phyloP scores from a whole-genome alignment of 1,140 invertebrate species.

The Triops cancriformis region DNA sequence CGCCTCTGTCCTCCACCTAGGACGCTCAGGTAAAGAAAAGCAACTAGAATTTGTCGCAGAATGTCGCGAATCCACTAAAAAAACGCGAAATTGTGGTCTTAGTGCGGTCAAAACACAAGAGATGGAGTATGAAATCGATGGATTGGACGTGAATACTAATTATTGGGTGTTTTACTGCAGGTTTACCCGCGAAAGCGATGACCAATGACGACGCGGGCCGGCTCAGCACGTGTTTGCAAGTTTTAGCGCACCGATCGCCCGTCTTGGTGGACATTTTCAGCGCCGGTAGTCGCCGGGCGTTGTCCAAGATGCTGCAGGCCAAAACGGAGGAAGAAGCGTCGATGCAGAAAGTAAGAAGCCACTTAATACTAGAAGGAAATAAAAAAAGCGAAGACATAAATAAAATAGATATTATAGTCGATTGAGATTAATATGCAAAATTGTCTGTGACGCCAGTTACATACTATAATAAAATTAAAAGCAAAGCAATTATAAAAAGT shows the following conservation, averaged over 20 bases:
- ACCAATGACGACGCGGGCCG: constrained; percentile 93
- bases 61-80: too few species aligned
- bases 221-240: constrained; percentile 70
- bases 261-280: constrained; percentile 68
- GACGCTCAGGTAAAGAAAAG: constrained; percentile 51
- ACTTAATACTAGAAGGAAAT: too few species aligned
- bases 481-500: too few species aligned
- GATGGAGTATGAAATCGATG: too few species aligned
- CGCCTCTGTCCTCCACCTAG: constrained; percentile 74
- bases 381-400: too few species aligned
- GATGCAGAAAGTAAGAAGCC: constrained; percentile 45
- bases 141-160: neutral
- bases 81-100: too few species aligned
- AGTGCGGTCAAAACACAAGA: too few species aligned
- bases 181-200: constrained; percentile 53
- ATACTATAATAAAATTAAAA: too few species aligned
- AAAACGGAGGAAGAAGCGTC: constrained; percentile 64
- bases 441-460: too few species aligned
- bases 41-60: neutral
- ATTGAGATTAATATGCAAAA: too few species aligned
- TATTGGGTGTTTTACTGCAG: constrained; percentile 23
- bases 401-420: too few species aligned
- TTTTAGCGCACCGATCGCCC: constrained; percentile 61
- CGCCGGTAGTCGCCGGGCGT: constrained; percentile 63
- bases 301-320: constrained; percentile 75